Conservation (phyloP, 2,113 vertebrate genomes). For the Empidonax alnorum region DNA sequence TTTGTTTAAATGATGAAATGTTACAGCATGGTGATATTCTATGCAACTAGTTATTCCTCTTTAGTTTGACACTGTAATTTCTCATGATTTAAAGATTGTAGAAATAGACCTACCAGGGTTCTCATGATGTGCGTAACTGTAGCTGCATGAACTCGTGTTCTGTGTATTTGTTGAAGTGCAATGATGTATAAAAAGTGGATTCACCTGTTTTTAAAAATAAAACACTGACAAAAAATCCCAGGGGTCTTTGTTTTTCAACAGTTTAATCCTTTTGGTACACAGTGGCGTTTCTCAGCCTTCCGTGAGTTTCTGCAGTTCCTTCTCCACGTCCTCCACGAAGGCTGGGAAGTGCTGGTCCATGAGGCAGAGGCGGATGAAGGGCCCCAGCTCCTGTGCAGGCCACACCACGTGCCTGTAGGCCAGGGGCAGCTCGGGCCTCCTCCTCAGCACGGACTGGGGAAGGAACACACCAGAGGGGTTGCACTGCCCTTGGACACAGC, state of each 20-base stretch:
- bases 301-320: constrained; percentile 80
- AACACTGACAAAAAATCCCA: constrained; percentile 69
- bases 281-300: constrained; percentile 62
- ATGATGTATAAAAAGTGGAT: constrained; percentile 92
- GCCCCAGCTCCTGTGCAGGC: constrained; percentile 72
- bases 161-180: constrained; percentile 92
- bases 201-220: constrained; percentile 98
- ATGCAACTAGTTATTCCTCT: constrained; percentile 95
- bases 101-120: constrained; percentile 82
- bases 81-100: constrained; percentile 81
- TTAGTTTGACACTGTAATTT: constrained; percentile 86
- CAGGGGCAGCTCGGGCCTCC: constrained; percentile 58
- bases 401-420: constrained; percentile 53
- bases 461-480: not conserved
- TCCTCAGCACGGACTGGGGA: constrained; percentile 78
- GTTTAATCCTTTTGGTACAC: not conserved
- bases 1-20: constrained; percentile 73
- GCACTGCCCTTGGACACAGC: not conserved
- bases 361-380: constrained; percentile 85
- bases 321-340: constrained; percentile 90
- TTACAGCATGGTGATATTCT: constrained; percentile 97
- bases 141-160: constrained; percentile 96
- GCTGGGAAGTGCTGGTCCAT: constrained; percentile 88
- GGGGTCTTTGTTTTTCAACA: not conserved
- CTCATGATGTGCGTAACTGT: constrained; percentile 86